phyloP scores from a whole-genome alignment of 2,797 vertebrate genomes.

The Monodelphis domestica region DNA sequence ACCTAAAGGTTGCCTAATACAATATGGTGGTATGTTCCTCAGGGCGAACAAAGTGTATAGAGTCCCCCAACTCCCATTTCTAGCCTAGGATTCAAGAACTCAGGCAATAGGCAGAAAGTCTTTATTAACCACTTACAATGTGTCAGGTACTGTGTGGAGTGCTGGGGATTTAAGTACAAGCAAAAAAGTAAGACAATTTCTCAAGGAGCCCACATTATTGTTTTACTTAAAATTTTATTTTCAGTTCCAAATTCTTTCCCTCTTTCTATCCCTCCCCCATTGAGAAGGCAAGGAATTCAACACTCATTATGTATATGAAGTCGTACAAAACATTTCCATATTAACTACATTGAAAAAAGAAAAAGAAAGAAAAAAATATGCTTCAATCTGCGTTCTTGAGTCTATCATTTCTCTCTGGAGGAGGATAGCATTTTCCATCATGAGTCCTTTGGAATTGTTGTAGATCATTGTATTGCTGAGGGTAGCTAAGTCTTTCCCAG shows the following conservation, averaged over 20 bases:
- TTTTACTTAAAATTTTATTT: background rate
- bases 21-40: background rate
- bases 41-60: background rate
- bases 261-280: background rate
- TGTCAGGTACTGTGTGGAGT: background rate
- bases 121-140: background rate
- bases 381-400: background rate
- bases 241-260: background rate
- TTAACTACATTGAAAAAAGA: background rate
- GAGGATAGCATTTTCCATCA: background rate
- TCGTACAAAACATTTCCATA: background rate
- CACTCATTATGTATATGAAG: background rate
- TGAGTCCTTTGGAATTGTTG: background rate
- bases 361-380: background rate
- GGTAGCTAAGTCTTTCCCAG: background rate
- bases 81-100: background rate
- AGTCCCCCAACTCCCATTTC: background rate
- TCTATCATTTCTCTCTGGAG: background rate
- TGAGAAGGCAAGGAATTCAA: background rate
- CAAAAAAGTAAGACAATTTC: background rate
- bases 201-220: background rate
- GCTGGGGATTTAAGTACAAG: background rate
- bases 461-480: background rate
- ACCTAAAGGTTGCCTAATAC: background rate
- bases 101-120: background rate